Percentiles rank a stretch among this genome's conserved stretches.
Conservation (phyloP, 2,797 vertebrate genomes). For the Halcyon chelicuti region DNA sequence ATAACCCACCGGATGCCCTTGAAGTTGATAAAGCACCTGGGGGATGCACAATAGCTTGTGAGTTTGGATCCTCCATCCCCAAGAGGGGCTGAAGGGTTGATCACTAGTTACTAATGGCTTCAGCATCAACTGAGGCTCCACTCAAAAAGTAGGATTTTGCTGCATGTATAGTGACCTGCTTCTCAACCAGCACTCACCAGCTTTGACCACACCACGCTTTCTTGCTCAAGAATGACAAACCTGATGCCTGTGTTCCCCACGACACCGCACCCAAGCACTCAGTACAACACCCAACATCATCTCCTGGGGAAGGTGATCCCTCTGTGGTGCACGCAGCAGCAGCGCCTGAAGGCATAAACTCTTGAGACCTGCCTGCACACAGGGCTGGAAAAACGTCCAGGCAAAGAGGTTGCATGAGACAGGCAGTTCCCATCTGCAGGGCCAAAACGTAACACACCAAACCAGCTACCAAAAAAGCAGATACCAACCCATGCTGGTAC, state of each 20-base stretch:
- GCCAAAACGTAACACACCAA: not conserved
- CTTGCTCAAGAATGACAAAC: not conserved
- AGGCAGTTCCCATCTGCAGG: not conserved
- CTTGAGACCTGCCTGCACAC: not conserved
- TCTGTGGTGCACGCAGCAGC: accelerated
- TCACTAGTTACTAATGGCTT: accelerated
- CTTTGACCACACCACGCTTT: not conserved
- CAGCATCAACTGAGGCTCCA: not conserved
- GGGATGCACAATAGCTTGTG: not conserved
- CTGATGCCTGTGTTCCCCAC: accelerated
- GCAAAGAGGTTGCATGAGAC: not conserved
- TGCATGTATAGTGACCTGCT: not conserved
- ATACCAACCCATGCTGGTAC: not conserved
- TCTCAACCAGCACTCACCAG: not conserved
- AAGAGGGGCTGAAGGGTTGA: not conserved
- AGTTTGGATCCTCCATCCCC: not conserved
- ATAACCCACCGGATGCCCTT: not conserved
- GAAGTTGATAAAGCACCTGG: not conserved
- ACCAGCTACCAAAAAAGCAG: not conserved
- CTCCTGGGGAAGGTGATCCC: not conserved
- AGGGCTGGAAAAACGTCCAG: not conserved
- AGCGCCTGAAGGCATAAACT: accelerated
- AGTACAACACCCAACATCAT: accelerated
- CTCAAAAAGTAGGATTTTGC: not conserved
- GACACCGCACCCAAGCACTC: accelerated